These are phyloP conservation scores for Labia minor DNA, from an alignment of 2,888 invertebrate species.

Conservation along the genomic window DNA sequence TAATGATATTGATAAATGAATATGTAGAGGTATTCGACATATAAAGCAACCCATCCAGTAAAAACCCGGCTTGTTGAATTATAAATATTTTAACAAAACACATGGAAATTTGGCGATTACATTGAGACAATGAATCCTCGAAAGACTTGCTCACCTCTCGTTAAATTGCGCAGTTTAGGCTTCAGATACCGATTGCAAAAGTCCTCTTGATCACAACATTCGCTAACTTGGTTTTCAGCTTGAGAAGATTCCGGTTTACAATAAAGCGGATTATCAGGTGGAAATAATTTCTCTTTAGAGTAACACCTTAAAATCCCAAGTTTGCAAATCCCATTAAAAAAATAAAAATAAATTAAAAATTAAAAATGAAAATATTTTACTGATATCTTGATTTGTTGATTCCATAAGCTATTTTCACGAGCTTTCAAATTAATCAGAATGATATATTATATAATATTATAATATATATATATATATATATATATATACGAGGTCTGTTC, in stretches of 20 bases:
- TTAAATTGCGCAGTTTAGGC: constrained; percentile 33
- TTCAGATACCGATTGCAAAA: constrained; percentile 53
- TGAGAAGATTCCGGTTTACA: constrained; percentile 38
- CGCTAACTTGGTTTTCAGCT: constrained; percentile 35
- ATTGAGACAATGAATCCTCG: background rate
- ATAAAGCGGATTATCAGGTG: constrained; percentile 50
- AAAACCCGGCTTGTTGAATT: background rate
- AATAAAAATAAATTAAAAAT: background rate
- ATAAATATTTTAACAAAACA: background rate
- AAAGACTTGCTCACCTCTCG: constrained; percentile 26
- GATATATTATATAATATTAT: no score
- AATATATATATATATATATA: no score
- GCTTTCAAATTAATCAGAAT: no score
- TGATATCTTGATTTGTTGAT: no score
- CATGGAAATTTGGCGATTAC: background rate
- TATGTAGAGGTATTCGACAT: background rate
- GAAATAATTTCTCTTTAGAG: constrained; percentile 46
- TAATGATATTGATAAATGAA: background rate
- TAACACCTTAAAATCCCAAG: constrained; percentile 43
- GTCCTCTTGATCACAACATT: constrained; percentile 56
- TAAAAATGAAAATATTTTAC: background rate
- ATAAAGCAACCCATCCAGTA: background rate
- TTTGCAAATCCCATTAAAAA: background rate
- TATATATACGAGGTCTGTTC: no score
- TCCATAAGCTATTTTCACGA: no score